These are phyloP conservation scores for Helleia helle DNA, from an alignment of 2,888 invertebrate genomes.

Conservation along the genomic window DNA sequence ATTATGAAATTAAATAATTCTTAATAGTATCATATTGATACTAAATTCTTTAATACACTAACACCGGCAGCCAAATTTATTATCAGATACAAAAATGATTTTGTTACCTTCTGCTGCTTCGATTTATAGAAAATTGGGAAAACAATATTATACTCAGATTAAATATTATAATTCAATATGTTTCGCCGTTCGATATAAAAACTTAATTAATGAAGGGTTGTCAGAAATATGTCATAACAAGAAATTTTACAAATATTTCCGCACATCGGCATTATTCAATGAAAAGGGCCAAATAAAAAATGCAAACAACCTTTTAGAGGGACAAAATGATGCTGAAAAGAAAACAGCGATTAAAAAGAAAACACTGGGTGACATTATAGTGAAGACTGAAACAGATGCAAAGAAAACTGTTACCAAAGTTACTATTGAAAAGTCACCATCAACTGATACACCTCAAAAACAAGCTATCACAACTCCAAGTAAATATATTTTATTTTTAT, in stretches of 20 bases:
- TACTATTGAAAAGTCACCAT: slow-evolving; percentile 47
- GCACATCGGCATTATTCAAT: slow-evolving; percentile 34
- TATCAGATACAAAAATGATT: slow-evolving; percentile 25
- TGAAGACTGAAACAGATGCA: slow-evolving; percentile 54
- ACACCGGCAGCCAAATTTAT: background rate
- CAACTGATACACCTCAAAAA: slow-evolving; percentile 21
- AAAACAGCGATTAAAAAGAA: slow-evolving; percentile 40
- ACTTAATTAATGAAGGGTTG: slow-evolving; percentile 29
- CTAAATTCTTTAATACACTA: background rate
- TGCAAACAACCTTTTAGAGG: slow-evolving; percentile 21
- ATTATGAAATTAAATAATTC: no score
- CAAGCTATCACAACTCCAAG: slow-evolving; percentile 31
- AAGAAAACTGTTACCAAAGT: slow-evolving; percentile 58
- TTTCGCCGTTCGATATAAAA: slow-evolving; percentile 26
- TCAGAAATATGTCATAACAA: slow-evolving; percentile 22
- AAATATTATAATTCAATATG: slow-evolving; percentile 43
- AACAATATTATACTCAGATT: slow-evolving; percentile 35
- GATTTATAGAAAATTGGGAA: slow-evolving; percentile 49
- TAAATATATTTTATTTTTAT: slow-evolving; percentile 21
- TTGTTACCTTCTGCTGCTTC: slow-evolving; percentile 51
- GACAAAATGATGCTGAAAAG: slow-evolving; percentile 17
- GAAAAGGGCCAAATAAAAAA: slow-evolving; percentile 38
- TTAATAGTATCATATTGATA: no score
- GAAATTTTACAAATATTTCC: slow-evolving; percentile 33
- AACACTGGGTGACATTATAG: slow-evolving; percentile 45